These are phyloP conservation scores for Tapirus indicus DNA, from an alignment of 2,797 vertebrate species.

Conservation along the genomic window DNA sequence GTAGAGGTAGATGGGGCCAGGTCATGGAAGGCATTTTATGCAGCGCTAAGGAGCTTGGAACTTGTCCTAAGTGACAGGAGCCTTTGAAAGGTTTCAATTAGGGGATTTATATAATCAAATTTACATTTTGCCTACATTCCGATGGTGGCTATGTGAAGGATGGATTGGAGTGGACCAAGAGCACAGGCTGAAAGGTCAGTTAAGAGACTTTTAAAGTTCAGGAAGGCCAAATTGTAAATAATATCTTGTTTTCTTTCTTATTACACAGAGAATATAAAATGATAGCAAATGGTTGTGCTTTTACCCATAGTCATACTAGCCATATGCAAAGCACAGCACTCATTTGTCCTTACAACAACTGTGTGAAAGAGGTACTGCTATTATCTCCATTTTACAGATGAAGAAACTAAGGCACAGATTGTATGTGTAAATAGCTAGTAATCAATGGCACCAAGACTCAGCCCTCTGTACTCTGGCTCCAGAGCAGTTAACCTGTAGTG, in stretches of 20 bases:
- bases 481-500: background rate
- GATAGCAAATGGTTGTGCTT: background rate
- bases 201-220: slow-evolving; percentile 40
- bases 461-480: background rate
- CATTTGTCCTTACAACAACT: background rate
- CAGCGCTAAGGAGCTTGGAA: background rate
- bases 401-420: background rate
- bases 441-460: background rate
- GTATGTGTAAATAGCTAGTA: background rate
- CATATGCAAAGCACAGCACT: too few species aligned
- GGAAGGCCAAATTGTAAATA: background rate
- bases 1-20: background rate
- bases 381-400: background rate
- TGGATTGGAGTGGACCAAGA: background rate
- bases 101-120: background rate
- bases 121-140: slow-evolving; percentile 41
- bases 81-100: slow-evolving; percentile 58
- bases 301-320: background rate
- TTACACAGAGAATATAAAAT: background rate
- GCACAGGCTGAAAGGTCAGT: background rate
- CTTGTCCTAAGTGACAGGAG: slow-evolving; percentile 6
- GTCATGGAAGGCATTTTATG: background rate
- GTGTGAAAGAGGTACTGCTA: background rate
- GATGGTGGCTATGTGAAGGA: background rate
- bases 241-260: background rate